phyloP scores from a whole-genome alignment of 2,797 vertebrate genomes.

The Galagoides demidoff region DNA sequence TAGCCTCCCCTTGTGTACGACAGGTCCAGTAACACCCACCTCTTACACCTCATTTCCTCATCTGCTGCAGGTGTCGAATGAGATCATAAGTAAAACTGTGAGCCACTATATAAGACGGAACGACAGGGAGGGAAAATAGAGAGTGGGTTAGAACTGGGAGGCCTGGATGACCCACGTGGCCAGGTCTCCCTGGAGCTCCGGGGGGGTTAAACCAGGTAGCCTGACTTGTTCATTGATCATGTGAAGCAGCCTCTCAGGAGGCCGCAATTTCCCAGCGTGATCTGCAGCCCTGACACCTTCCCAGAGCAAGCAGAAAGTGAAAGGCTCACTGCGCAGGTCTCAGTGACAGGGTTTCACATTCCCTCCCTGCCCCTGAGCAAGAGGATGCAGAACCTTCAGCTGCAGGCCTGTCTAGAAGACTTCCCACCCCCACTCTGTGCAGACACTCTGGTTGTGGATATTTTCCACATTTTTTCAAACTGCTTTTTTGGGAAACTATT shows the following conservation, averaged over 20 bases:
- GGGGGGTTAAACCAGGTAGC: not conserved
- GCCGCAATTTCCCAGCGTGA: not conserved
- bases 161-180: accelerated
- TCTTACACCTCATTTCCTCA: not conserved
- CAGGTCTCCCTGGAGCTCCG: not conserved
- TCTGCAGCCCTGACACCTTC: conserved; percentile 32
- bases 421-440: conserved; percentile 79
- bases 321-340: conserved; percentile 50
- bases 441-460: conserved; percentile 82
- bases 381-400: conserved; percentile 78
- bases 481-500: conserved; percentile 68
- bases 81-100: not conserved
- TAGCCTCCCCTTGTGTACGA: not conserved
- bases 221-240: not conserved
- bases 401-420: conserved; percentile 82
- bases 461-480: conserved; percentile 81
- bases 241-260: conserved; percentile 8
- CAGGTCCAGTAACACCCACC: no score
- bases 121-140: not conserved
- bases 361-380: conserved; percentile 78
- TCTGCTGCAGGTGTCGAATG: not conserved
- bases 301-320: conserved; percentile 56
- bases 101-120: not conserved
- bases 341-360: conserved; percentile 83
- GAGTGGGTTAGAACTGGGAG: not conserved